phyloP scores from a whole-genome alignment of 2,888 invertebrate genomes.

The Dasysyrphus albostriatus region DNA sequence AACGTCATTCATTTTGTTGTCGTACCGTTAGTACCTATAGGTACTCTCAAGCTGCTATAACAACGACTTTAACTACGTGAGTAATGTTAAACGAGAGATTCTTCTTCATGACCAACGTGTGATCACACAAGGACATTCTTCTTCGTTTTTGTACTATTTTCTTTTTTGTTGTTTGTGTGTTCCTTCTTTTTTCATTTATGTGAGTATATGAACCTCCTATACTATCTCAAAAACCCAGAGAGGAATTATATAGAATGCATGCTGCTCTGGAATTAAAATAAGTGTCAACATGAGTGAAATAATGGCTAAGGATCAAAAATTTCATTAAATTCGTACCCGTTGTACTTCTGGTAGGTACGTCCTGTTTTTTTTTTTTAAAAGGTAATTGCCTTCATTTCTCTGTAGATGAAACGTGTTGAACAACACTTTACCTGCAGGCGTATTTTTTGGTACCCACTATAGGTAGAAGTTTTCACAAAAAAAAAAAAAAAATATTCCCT shows the following conservation, averaged over 20 bases:
- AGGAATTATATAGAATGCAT: conserved; percentile 56
- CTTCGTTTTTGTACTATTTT: conserved; percentile 18
- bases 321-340: conserved; percentile 69
- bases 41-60: conserved; percentile 9
- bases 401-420: conserved; percentile 31
- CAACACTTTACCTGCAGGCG: conserved; percentile 22
- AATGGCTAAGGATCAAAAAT: conserved; percentile 73
- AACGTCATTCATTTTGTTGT: not conserved
- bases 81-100: conserved; percentile 53
- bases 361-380: conserved; percentile 60
- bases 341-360: conserved; percentile 21
- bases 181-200: conserved; percentile 32
- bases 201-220: not conserved
- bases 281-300: conserved; percentile 74
- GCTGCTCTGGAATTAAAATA: conserved; percentile 69
- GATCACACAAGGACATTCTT: conserved; percentile 62
- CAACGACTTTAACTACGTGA: conserved; percentile 64
- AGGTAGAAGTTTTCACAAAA: not conserved
- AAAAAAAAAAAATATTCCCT: conserved; percentile 4
- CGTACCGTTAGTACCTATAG: not conserved
- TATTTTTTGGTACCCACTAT: conserved; percentile 1
- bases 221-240: conserved; percentile 10
- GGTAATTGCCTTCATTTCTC: conserved; percentile 71
- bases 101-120: conserved; percentile 65
- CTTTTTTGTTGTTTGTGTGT: conserved; percentile 13